Conservation (phyloP, 2,113 vertebrate genomes). For the Cottus gobio region DNA sequence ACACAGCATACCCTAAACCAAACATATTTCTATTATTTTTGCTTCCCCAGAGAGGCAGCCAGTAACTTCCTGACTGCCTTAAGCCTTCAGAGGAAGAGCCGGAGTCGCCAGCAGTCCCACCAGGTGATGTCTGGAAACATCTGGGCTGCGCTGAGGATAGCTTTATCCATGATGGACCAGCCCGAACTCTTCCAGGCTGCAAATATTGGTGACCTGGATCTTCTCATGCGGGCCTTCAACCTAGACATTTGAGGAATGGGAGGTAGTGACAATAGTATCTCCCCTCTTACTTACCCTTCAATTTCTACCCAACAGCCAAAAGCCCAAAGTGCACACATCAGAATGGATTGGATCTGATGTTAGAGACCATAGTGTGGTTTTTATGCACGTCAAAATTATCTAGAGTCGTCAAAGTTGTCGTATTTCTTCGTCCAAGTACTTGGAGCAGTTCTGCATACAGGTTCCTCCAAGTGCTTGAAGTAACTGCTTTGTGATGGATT, state of each 20-base stretch:
- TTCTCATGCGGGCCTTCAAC: constrained; percentile 95
- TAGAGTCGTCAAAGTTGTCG: constrained; percentile 40
- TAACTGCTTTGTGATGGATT: constrained; percentile 75
- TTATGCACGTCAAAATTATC: constrained; percentile 49
- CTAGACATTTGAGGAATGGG: constrained; percentile 87
- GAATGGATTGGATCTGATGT: constrained; percentile 26
- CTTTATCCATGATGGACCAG: constrained; percentile 97
- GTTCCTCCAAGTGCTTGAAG: constrained; percentile 67
- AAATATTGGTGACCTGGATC: constrained; percentile 95
- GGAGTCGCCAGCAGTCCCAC: constrained; percentile 92
- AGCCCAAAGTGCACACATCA: constrained; percentile 78
- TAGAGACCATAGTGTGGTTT: constrained; percentile 32
- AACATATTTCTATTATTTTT: not conserved
- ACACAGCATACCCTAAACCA: not conserved
- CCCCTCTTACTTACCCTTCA: constrained; percentile 6
- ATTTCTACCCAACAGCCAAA: constrained; percentile 66
- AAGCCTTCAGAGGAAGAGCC: constrained; percentile 96
- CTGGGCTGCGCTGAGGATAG: constrained; percentile 96
- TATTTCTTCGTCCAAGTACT: constrained; percentile 62
- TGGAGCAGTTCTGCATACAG: constrained; percentile 67
- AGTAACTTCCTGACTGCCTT: constrained; percentile 98
- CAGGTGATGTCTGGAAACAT: constrained; percentile 97
- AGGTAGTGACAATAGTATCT: constrained; percentile 16
- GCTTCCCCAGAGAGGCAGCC: constrained; percentile 90
- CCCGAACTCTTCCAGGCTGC: constrained; percentile 98